These are phyloP conservation scores for Lathamus discolor DNA, from an alignment of 2,113 vertebrate genomes.

Conservation along the genomic window DNA sequence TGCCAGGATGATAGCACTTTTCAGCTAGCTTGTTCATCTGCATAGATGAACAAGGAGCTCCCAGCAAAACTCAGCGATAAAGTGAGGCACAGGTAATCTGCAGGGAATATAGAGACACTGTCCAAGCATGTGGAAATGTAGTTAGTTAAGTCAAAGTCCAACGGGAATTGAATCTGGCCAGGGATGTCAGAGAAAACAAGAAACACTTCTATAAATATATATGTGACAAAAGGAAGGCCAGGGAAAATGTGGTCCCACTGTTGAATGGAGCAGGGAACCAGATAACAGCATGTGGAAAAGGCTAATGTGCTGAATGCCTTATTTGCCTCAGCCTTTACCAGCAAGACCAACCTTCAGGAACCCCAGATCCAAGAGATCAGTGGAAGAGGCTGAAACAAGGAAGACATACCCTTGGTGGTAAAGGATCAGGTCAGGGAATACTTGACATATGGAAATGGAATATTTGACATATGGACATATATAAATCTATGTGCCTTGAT, in stretches of 20 bases:
- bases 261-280: not conserved
- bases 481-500: not conserved
- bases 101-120: not conserved
- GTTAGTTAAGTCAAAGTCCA: not conserved
- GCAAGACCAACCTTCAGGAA: not conserved
- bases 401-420: not conserved
- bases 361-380: not conserved
- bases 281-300: not conserved
- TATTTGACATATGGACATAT: not conserved
- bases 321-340: not conserved
- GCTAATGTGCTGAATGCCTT: not conserved
- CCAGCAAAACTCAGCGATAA: not conserved
- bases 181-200: not conserved
- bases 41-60: not conserved
- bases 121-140: not conserved
- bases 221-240: not conserved
- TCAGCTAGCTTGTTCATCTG: not conserved
- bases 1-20: not conserved
- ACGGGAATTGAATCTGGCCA: not conserved
- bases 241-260: not conserved
- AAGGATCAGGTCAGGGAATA: not conserved
- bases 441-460: not conserved
- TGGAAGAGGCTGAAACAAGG: not conserved
- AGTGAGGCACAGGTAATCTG: not conserved
- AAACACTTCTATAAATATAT: not conserved